Evolutionary conservation across 2,797 vertebrate genomes (phyloP), one percentile per base, ranked within the genome.

Genomic region (Todus mexicanus): DNA sequence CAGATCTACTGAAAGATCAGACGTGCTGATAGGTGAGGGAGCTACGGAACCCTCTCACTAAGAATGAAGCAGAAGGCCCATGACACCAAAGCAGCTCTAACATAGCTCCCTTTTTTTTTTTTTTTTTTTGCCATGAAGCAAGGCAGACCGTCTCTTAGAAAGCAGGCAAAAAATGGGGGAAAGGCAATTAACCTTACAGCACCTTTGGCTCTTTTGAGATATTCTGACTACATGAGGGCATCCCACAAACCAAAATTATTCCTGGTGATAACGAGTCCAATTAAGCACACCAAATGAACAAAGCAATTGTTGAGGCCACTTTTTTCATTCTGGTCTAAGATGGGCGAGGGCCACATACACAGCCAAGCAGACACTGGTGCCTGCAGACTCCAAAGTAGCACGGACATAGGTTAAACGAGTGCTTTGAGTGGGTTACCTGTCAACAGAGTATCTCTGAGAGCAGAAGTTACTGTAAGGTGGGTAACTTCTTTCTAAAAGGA

Each of bases 401-500:
- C 11, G 60, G 51, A 68, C 25, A n/a, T 37, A 76, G 66, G 71
- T 89, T 92, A 95, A 92, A 93, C 0, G 12, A 92, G 74, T n/a
- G 74, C 43, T 93, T 79, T 25, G 43, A 48, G 61, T 89, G 60
- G 75, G 81, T 15, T 77, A 69, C 42, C 82, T 77, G 69, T 77
- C 5, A 56, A 83, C 53, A 89, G 69, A 93, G 23, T 18, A 69
- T 42, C 78, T 89, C 65, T 64, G 65, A 87, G 53, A 94, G 78
- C 70, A 20, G 13, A 86, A 92, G 53, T 40, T 48, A 66, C 53
- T 74, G 29, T 78, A 71, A 72, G 78, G 72, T 76, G 78, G 35
- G 50, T 90, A 93, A 89, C 84, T 59, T 90, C 60, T 80, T 93
- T 87, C 84, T 73, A 75, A 85, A 93, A 90, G 26, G 17, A 85